Evolutionary conservation across 2,797 vertebrate genomes (phyloP).

Genomic region (Botia kubotai): DNA sequence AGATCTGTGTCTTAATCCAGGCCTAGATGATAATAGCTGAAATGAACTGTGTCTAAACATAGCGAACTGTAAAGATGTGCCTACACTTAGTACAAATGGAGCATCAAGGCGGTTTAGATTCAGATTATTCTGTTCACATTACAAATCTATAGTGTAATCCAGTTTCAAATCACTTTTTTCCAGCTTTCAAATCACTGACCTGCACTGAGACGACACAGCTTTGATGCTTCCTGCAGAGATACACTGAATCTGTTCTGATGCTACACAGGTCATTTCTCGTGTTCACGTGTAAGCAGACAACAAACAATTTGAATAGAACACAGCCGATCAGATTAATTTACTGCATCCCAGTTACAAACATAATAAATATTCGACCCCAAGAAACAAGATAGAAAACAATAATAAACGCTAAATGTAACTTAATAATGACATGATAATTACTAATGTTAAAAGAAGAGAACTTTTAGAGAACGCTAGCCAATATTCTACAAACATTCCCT

Average conservation of each 20-base stretch:
- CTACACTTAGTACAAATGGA: neutral
- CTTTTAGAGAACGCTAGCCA: too few species aligned
- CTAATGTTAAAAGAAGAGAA: too few species aligned
- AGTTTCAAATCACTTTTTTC: too few species aligned
- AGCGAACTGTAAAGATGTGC: neutral
- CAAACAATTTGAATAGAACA: neutral
- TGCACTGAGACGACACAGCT: too few species aligned
- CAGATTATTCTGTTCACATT: neutral
- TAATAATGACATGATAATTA: neutral
- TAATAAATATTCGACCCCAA: neutral
- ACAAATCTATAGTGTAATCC: neutral
- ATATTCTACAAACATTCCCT: too few species aligned
- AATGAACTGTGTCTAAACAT: neutral
- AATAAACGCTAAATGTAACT: neutral
- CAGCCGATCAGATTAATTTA: neutral
- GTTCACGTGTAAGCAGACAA: neutral
- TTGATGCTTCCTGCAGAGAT: too few species aligned
- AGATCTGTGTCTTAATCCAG: neutral
- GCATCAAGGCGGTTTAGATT: neutral
- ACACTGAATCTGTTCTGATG: too few species aligned
- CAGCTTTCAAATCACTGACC: too few species aligned
- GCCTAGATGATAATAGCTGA: neutral
- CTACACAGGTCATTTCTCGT: too few species aligned
- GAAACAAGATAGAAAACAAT: neutral
- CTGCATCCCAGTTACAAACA: too few species aligned